Conservation (phyloP, 2,797 vertebrate species). For the Scolopax rusticola region DNA sequence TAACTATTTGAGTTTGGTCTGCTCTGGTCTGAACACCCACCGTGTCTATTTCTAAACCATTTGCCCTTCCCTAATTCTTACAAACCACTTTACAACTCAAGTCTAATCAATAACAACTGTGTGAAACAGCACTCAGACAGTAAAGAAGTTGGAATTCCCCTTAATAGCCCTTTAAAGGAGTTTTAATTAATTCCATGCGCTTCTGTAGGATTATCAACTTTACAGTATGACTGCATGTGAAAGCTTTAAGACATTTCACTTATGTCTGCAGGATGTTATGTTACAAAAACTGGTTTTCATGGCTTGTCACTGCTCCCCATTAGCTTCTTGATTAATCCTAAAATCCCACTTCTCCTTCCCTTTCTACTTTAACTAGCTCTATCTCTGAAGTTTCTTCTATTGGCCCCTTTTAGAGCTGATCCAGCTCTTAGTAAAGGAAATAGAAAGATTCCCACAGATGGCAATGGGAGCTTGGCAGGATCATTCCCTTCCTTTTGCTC, state of each 20-base stretch:
- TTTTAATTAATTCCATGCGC: conserved; percentile 79
- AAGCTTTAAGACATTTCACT: conserved; percentile 67
- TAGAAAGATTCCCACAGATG: neutral
- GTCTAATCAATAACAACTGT: conserved; percentile 78
- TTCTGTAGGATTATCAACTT: conserved; percentile 75
- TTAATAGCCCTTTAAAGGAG: conserved; percentile 74
- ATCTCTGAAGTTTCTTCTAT: conserved; percentile 1
- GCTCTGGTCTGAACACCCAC: conserved; percentile 68
- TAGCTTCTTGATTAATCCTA: conserved; percentile 65
- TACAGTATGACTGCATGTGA: conserved; percentile 69
- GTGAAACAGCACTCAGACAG: conserved; percentile 75
- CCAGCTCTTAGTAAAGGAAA: neutral
- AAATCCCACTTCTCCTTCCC: conserved; percentile 30
- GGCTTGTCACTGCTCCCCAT: conserved; percentile 61
- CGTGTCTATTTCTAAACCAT: conserved; percentile 61
- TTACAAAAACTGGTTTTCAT: conserved; percentile 68
- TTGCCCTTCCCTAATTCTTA: conserved; percentile 71
- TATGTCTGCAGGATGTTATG: conserved; percentile 56
- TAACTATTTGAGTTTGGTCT: conserved; percentile 32
- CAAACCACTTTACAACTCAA: conserved; percentile 72
- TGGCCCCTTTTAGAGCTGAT: neutral
- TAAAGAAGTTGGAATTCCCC: conserved; percentile 73
- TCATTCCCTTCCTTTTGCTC: conserved; percentile 3
- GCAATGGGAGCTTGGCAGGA: conserved; percentile 3
- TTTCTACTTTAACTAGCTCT: conserved; percentile 18